phyloP scores from a whole-genome alignment of 2,797 vertebrate genomes.

The Pterois miles region DNA sequence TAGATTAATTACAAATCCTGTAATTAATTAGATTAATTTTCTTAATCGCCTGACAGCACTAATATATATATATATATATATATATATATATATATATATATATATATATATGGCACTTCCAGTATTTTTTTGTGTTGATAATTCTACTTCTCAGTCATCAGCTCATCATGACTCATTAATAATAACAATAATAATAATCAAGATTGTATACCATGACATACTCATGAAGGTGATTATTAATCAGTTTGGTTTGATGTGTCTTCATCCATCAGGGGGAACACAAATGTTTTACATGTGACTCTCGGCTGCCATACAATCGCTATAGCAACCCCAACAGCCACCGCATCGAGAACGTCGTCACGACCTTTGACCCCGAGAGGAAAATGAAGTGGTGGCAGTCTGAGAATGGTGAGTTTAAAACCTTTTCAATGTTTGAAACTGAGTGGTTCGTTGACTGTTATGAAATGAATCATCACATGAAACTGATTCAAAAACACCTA shows the following conservation, averaged over 20 bases:
- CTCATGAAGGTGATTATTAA: neutral
- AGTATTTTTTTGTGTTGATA: too few species aligned
- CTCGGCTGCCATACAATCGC: constrained; percentile 81
- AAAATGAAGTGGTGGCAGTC: constrained; percentile 93
- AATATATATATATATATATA: too few species aligned
- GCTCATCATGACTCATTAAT: neutral
- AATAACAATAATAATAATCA: too few species aligned
- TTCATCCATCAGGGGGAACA: constrained; percentile 81
- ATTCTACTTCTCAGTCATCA: too few species aligned
- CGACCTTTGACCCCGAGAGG: constrained; percentile 83
- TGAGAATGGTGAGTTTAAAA: constrained; percentile 84
- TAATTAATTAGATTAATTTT: too few species aligned
- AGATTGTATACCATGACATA: neutral
- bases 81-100: too few species aligned
- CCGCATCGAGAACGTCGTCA: constrained; percentile 87
- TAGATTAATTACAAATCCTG: too few species aligned
- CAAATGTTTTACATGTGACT: constrained; percentile 93
- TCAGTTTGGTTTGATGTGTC: constrained; percentile 6
- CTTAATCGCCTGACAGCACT: too few species aligned
- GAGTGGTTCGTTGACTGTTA: neutral
- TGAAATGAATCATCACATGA: neutral
- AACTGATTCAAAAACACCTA: too few species aligned
- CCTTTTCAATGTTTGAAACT: neutral
- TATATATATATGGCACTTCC: too few species aligned
- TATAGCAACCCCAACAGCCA: constrained; percentile 86